Percentiles rank a stretch among this genome's conserved stretches.
phyloP scores from a whole-genome alignment of 1,140 invertebrate species.

The Luehdorfia chinensis region DNA sequence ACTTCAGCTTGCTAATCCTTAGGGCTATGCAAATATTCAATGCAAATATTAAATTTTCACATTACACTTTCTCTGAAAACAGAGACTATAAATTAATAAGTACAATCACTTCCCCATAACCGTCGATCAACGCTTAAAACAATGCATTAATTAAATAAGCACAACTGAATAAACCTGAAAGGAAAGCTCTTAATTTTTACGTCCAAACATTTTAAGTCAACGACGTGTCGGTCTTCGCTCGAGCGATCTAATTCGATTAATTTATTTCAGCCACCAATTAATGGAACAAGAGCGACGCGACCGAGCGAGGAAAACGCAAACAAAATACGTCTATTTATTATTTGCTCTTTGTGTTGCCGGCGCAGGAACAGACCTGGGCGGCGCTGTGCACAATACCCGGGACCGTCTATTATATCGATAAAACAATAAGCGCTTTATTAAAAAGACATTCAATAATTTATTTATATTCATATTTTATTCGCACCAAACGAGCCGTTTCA shows the following conservation, averaged over 20 bases:
- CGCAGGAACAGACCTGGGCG: constrained; percentile 51
- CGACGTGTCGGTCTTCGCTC: constrained; percentile 52
- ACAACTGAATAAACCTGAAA: constrained; percentile 40
- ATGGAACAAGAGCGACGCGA: constrained; percentile 63
- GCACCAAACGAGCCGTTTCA: constrained; percentile 39
- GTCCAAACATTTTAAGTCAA: constrained; percentile 62
- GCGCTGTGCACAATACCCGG: constrained; percentile 44
- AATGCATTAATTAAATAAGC: constrained; percentile 52
- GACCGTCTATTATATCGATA: constrained; percentile 62
- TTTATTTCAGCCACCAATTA: constrained; percentile 70
- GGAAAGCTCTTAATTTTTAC: constrained; percentile 35
- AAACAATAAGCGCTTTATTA: constrained; percentile 74
- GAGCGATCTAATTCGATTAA: constrained; percentile 70
- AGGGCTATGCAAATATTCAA: too few species aligned
- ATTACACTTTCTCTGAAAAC: too few species aligned
- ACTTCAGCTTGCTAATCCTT: too few species aligned
- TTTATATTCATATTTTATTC: constrained; percentile 72
- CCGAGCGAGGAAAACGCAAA: constrained; percentile 61
- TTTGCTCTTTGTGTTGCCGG: constrained; percentile 51
- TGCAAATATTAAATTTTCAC: too few species aligned
- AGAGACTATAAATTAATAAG: too few species aligned
- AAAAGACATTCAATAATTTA: constrained; percentile 76
- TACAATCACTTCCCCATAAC: background rate
- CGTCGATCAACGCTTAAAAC: constrained; percentile 28
- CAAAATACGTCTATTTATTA: constrained; percentile 76